Evolutionary conservation across 2,113 vertebrate genomes (phyloP).

Genomic region (Hippoglossus stenolepis): DNA sequence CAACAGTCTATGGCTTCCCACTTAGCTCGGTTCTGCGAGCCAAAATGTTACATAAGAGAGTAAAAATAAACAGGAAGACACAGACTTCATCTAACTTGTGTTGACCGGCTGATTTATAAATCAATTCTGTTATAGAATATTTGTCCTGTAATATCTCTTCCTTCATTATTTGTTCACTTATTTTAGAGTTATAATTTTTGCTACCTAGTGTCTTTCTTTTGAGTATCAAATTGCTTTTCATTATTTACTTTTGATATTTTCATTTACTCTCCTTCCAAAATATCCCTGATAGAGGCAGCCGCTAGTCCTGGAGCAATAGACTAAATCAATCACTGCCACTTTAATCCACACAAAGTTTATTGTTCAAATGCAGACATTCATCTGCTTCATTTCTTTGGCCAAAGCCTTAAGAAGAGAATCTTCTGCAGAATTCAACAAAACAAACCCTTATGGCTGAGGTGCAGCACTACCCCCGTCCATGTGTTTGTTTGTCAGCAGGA

Average conservation of each 20-base stretch:
- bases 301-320: too few relatives aligned
- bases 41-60: constrained; percentile 40
- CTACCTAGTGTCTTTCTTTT: too few relatives aligned
- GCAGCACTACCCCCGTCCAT: background rate
- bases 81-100: background rate
- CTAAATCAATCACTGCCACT: background rate
- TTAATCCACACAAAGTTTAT: background rate
- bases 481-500: background rate
- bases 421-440: background rate
- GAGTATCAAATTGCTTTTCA: too few relatives aligned
- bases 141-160: too few relatives aligned
- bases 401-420: background rate
- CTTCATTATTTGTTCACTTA: too few relatives aligned
- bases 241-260: too few relatives aligned
- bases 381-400: too few relatives aligned
- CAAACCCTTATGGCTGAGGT: too few relatives aligned
- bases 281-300: too few relatives aligned
- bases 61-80: constrained; percentile 30
- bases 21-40: constrained; percentile 35
- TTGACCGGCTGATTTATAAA: background rate
- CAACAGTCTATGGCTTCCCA: constrained; percentile 31
- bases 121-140: too few relatives aligned
- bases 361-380: background rate
- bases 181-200: too few relatives aligned
- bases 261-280: too few relatives aligned